A percentile compares a stretch with the other conserved stretches of the same genome.
Evolutionary conservation across 2,113 vertebrate genomes (phyloP).

Genomic region (Rhinoderma darwinii): DNA sequence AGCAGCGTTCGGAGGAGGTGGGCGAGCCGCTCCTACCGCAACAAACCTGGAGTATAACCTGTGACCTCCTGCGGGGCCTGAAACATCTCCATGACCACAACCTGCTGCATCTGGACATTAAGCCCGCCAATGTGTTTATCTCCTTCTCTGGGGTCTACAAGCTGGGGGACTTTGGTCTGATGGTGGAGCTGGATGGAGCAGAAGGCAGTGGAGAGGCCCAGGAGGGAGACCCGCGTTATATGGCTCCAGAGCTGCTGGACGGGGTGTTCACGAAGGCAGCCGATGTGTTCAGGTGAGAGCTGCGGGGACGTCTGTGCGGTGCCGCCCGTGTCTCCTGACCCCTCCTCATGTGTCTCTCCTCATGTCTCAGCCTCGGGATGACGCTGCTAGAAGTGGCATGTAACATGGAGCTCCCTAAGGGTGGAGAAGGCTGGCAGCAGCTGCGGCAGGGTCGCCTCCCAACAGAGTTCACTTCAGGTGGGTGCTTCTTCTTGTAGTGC

Average conservation of each 20-base stretch:
- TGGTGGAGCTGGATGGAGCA: slow-evolving; percentile 72
- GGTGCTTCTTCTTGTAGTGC: too few species aligned
- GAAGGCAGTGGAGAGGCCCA: slow-evolving; percentile 69
- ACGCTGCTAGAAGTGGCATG: slow-evolving; percentile 88
- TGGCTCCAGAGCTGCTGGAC: slow-evolving; percentile 87
- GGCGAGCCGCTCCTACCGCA: slow-evolving; percentile 74
- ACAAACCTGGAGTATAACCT: slow-evolving; percentile 80
- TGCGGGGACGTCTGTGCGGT: too few species aligned
- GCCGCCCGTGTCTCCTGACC: not conserved
- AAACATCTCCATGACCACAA: slow-evolving; percentile 80
- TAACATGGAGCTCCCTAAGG: slow-evolving; percentile 86
- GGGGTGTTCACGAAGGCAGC: slow-evolving; percentile 82
- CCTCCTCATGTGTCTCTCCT: not conserved
- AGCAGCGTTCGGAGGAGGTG: slow-evolving; percentile 78
- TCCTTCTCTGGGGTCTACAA: slow-evolving; percentile 82
- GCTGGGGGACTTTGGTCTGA: slow-evolving; percentile 86
- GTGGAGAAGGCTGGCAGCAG: slow-evolving; percentile 89
- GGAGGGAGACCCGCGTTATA: slow-evolving; percentile 90
- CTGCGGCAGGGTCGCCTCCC: slow-evolving; percentile 84
- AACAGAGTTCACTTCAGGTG: slow-evolving; percentile 81
- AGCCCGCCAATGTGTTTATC: slow-evolving; percentile 88
- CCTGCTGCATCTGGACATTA: slow-evolving; percentile 86
- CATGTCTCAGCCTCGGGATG: slow-evolving; percentile 80
- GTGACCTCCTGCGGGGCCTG: slow-evolving; percentile 83
- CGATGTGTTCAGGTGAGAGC: slow-evolving; percentile 85